phyloP scores from a whole-genome alignment of 1,140 invertebrate species.

The Nasonia giraulti region DNA sequence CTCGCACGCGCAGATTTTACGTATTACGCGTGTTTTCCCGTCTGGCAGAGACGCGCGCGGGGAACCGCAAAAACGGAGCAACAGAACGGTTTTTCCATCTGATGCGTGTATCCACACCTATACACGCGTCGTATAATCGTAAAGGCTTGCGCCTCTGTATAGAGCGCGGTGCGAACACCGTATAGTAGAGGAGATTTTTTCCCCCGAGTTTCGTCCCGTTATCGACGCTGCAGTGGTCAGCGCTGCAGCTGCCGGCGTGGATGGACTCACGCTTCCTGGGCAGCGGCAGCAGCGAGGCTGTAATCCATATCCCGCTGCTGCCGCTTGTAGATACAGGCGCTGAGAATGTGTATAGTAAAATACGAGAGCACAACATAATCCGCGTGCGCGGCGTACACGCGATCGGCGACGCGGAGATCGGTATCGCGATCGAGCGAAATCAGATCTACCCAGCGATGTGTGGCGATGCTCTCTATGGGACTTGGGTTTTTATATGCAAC shows the following conservation, averaged over 20 bases:
- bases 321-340: neutral
- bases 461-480: neutral
- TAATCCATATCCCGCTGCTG: conserved; percentile 8
- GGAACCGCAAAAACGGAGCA: neutral
- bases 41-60: neutral
- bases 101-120: neutral
- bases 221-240: conserved; percentile 30
- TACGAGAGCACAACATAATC: conserved; percentile 35
- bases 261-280: neutral
- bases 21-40: neutral
- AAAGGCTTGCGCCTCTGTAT: neutral
- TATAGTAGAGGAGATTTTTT: conserved; percentile 16
- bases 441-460: conserved; percentile 25
- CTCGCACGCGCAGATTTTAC: neutral
- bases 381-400: conserved; percentile 3
- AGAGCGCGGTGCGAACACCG: neutral
- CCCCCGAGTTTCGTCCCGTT: conserved; percentile 7
- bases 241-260: neutral
- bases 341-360: neutral
- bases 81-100: conserved; percentile 35
- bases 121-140: neutral
- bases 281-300: neutral
- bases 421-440: conserved; percentile 14
- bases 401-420: conserved; percentile 1
- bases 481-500: neutral